Percentiles rank a stretch among this genome's conserved stretches.
Evolutionary conservation across 2,797 vertebrate genomes (phyloP).

Genomic region (Xenopus petersii): DNA sequence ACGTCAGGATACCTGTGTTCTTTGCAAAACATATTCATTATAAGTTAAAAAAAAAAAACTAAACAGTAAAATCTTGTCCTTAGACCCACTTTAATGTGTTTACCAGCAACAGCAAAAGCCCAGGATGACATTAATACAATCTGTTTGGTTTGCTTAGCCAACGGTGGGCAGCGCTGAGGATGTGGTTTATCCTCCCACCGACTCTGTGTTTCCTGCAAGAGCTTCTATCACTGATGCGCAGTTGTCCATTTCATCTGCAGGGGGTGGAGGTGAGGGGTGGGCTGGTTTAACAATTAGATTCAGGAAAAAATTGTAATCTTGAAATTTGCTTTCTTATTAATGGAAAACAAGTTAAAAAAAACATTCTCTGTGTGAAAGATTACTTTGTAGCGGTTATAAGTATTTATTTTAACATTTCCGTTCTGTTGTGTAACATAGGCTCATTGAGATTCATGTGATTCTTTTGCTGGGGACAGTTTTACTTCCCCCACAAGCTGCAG

Average conservation of each 20-base stretch:
- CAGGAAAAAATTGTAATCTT: no score
- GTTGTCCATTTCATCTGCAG: not conserved
- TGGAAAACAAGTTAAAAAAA: no score
- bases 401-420: not conserved
- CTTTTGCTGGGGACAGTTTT: no score
- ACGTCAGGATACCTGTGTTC: no score
- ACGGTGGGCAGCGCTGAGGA: conserved; percentile 23
- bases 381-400: not conserved
- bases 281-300: no score
- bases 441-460: no score
- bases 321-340: no score
- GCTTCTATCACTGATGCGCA: not conserved
- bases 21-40: conserved; percentile 1
- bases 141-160: conserved; percentile 30
- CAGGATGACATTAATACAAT: conserved; percentile 14
- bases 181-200: conserved; percentile 31
- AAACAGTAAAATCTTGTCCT: not conserved
- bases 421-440: no score
- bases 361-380: no score
- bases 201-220: conserved; percentile 6
- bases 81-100: conserved; percentile 25
- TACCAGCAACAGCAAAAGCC: conserved; percentile 26
- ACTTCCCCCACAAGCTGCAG: no score
- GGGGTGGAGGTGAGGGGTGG: no score
- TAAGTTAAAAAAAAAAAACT: not conserved